These are phyloP conservation scores for Troilus luridus DNA, from an alignment of 2,888 invertebrate genomes.

Conservation along the genomic window DNA sequence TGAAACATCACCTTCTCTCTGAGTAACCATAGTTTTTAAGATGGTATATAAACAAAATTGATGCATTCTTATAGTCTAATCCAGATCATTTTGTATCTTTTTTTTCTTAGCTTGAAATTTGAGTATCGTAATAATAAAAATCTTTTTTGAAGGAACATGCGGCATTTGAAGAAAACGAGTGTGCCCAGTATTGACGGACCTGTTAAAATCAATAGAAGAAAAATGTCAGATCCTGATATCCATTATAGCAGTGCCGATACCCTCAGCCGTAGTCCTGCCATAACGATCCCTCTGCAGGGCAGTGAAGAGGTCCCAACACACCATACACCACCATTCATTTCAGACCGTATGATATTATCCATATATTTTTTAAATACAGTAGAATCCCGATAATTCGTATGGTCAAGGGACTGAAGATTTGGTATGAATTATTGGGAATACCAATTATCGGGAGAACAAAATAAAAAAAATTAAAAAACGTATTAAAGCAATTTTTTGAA, in stretches of 20 bases:
- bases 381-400: too few species aligned
- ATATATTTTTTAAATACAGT: not conserved
- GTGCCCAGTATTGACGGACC: slow-evolving; percentile 79
- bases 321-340: slow-evolving; percentile 52
- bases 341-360: slow-evolving; percentile 38
- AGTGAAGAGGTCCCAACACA: slow-evolving; percentile 15
- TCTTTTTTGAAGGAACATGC: slow-evolving; percentile 65
- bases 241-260: slow-evolving; percentile 72
- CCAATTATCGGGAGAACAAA: too few species aligned
- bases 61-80: not conserved
- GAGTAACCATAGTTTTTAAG: too few species aligned
- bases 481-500: too few species aligned
- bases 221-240: slow-evolving; percentile 92
- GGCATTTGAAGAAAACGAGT: slow-evolving; percentile 82
- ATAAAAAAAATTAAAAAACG: too few species aligned
- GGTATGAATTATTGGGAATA: too few species aligned
- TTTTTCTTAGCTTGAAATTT: slow-evolving; percentile 44
- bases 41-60: not conserved
- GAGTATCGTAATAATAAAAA: not conserved
- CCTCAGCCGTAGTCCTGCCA: slow-evolving; percentile 59
- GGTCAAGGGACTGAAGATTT: too few species aligned
- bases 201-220: slow-evolving; percentile 77
- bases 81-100: not conserved
- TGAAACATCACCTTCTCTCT: too few species aligned
- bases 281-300: slow-evolving; percentile 57